These are phyloP conservation scores for Drosophila miranda DNA, from an alignment of 1,140 invertebrate genomes.

Conservation along the genomic window DNA sequence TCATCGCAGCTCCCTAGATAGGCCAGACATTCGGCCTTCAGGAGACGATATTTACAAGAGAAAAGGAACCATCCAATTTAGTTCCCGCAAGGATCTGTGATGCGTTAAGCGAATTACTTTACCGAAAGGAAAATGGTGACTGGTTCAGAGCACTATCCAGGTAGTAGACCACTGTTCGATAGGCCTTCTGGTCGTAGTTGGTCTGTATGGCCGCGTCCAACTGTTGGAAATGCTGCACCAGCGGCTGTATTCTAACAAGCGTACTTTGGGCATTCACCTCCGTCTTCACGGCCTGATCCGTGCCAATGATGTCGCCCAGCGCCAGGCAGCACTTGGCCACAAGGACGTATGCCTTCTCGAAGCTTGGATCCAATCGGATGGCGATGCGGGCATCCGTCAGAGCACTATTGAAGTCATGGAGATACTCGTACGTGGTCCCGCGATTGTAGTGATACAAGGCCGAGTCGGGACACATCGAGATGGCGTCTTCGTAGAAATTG, in stretches of 20 bases:
- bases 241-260: constrained; percentile 84
- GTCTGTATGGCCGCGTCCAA: constrained; percentile 88
- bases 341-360: constrained; percentile 91
- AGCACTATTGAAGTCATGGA: constrained; percentile 91
- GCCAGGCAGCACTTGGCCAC: constrained; percentile 91
- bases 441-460: too few species aligned
- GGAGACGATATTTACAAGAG: constrained; percentile 85
- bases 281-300: constrained; percentile 88
- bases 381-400: constrained; percentile 92
- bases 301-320: constrained; percentile 90
- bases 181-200: constrained; percentile 90
- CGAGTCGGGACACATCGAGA: too few species aligned
- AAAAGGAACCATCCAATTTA: background rate
- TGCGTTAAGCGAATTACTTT: too few species aligned
- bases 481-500: too few species aligned
- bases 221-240: constrained; percentile 86
- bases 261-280: constrained; percentile 87
- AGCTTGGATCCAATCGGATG: constrained; percentile 89
- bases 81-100: background rate
- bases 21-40: constrained; percentile 94
- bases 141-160: constrained; percentile 86
- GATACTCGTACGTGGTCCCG: background rate
- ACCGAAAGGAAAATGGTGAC: constrained; percentile 86
- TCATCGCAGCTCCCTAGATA: constrained; percentile 88
- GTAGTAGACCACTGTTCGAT: constrained; percentile 89